Base-by-base conservation (phyloP, 2,113 vertebrate species). In the Dendrocopos noguchii region DNA sequence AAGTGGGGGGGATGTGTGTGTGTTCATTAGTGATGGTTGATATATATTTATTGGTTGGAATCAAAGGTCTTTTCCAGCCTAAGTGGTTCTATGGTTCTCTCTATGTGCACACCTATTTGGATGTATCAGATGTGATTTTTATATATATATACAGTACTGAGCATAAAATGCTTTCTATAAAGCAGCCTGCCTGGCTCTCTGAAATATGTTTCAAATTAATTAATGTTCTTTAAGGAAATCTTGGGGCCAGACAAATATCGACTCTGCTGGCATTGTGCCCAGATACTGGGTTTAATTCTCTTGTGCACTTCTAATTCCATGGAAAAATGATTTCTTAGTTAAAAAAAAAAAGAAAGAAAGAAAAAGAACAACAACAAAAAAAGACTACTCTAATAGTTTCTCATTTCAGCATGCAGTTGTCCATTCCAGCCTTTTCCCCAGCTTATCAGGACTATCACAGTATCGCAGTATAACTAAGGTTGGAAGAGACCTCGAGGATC, bases 191-290 rank as follows among this genome's bases (percentile, higher is more conserved):
- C 33, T 67, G 60, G 33, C 20, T 64, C 12, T 74, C 36, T 64
- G 36, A 66, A 84, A 65, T 34, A 34, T 1, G 3, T 73, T 92
- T 88, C 66, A 19, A 70, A 7, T 75, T 57, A 77, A 85, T 90
- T 93, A 78, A n/a, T 88, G 68, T 73, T 87, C 66, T 86, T 70
- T 36, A 39, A n/a, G 77, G 92, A 87, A 87, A 82, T 80, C 80
- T 73, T 2, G 2, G 16, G 47, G 64, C 34, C 46, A 29, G 71
- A 46, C 50, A 68, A 84, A 47, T 72, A 53, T 15, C 2, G 0
- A 8, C 60, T 52, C 66, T 0, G 1, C 53, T 94, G 94, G 53
- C 63, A 8, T 15, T 3, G 3, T 84, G 80, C 80, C 80, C 81
- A 59, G 33, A 1, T 31, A 6, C 20, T 19, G 50, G 5, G n/a